phyloP scores from a whole-genome alignment of 2,888 invertebrate species.

The Ophraella communa region DNA sequence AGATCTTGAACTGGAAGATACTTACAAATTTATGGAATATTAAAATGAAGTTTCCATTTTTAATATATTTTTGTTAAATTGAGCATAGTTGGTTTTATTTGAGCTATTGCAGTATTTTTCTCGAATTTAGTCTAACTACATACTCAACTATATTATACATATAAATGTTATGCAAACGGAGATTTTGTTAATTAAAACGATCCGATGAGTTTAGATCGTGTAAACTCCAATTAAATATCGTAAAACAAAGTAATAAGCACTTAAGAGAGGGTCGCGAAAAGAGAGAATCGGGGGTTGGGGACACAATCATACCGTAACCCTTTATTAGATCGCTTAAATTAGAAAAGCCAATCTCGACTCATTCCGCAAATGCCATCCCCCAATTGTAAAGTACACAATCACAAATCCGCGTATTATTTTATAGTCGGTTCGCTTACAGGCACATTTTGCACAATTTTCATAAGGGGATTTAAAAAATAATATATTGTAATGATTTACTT shows the following conservation, averaged over 20 bases:
- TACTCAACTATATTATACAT: too few species aligned
- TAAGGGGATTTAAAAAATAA: background rate
- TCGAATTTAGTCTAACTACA: background rate
- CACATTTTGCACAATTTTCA: slow-evolving; percentile 21
- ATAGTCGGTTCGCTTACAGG: slow-evolving; percentile 42
- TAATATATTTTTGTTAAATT: too few species aligned
- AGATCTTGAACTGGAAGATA: too few species aligned
- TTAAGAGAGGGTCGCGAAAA: slow-evolving; percentile 41
- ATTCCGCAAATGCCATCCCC: slow-evolving; percentile 53
- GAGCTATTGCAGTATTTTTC: too few species aligned
- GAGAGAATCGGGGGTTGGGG: slow-evolving; percentile 41
- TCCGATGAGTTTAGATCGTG: slow-evolving; percentile 51
- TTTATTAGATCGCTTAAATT: slow-evolving; percentile 57
- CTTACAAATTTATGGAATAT: too few species aligned
- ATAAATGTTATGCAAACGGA: slow-evolving; percentile 25
- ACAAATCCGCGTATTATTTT: slow-evolving; percentile 52
- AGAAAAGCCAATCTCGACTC: slow-evolving; percentile 58
- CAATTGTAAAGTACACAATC: slow-evolving; percentile 57
- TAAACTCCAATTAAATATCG: slow-evolving; percentile 55
- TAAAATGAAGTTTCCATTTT: too few species aligned
- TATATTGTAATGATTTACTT: too few species aligned
- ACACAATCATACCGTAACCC: slow-evolving; percentile 53
- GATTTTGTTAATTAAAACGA: slow-evolving; percentile 53
- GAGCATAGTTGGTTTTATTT: too few species aligned
- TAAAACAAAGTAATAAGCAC: slow-evolving; percentile 55